These are phyloP conservation scores for Octodon degus DNA, from an alignment of 2,113 vertebrate genomes.

Conservation along the genomic window DNA sequence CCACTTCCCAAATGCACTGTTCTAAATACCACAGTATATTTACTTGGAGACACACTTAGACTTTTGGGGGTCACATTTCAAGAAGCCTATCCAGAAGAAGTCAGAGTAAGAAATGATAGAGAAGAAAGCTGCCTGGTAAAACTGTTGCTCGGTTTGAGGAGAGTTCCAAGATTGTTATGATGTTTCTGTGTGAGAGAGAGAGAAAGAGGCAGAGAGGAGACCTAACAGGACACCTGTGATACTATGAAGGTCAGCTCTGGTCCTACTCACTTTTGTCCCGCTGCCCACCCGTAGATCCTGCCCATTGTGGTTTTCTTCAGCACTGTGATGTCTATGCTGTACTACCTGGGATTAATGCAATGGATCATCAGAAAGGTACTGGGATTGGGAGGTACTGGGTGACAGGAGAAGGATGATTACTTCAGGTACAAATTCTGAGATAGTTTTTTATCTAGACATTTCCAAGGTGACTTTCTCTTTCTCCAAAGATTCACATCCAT, in stretches of 20 bases:
- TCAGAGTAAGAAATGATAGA: not conserved
- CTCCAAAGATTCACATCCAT: not conserved
- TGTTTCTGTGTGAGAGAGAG: not conserved
- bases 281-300: conserved; percentile 85
- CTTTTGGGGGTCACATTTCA: not conserved
- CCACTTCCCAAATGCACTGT: not conserved
- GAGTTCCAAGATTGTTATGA: not conserved
- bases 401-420: not conserved
- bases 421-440: not conserved
- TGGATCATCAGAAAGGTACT: conserved; percentile 93
- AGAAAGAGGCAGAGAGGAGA: not conserved
- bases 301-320: conserved; percentile 93
- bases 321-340: conserved; percentile 91
- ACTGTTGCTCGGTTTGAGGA: not conserved
- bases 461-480: not conserved
- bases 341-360: conserved; percentile 90
- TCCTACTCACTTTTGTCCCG: accelerated
- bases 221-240: not conserved
- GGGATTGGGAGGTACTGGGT: not conserved
- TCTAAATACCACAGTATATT: not conserved
- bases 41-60: not conserved
- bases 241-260: not conserved
- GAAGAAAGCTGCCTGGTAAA: not conserved
- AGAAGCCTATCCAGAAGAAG: not conserved
- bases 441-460: not conserved